Percentiles rank a stretch among this genome's conserved stretches.
Conservation (phyloP, 2,113 vertebrate genomes). For the Fregetta grallaria region DNA sequence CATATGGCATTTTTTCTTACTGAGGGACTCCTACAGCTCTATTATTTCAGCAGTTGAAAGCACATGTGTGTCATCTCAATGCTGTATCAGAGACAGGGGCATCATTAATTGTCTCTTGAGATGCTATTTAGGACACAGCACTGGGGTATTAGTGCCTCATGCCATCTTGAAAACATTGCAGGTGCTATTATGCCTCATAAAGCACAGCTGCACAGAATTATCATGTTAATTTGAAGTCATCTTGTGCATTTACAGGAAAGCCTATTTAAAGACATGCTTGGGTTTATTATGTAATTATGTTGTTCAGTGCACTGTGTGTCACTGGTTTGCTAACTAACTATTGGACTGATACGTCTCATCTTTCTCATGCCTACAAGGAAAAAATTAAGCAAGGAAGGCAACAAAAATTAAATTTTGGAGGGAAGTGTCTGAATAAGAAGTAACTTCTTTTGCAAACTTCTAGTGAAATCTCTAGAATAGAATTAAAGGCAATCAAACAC, state of each 20-base stretch:
- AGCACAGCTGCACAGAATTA: slow-evolving; percentile 42
- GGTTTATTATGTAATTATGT: slow-evolving; percentile 58
- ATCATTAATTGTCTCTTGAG: slow-evolving; percentile 36
- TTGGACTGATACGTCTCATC: not conserved
- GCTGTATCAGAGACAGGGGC: slow-evolving; percentile 31
- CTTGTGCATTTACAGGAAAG: slow-evolving; percentile 34
- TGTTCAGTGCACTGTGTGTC: not conserved
- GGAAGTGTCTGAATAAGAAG: slow-evolving; percentile 48
- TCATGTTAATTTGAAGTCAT: slow-evolving; percentile 14
- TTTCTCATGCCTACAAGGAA: not conserved
- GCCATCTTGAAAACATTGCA: slow-evolving; percentile 27
- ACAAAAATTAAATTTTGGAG: not conserved
- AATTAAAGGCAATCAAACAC: not conserved
- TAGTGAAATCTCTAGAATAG: not conserved
- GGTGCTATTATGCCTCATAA: slow-evolving; percentile 49
- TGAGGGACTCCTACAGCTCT: not conserved
- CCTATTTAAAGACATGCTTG: slow-evolving; percentile 53
- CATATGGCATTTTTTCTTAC: not conserved
- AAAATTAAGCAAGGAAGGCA: not conserved
- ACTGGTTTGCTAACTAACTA: slow-evolving; percentile 52
- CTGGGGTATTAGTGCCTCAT: slow-evolving; percentile 14
- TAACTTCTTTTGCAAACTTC: slow-evolving; percentile 37
- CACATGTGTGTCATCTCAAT: not conserved
- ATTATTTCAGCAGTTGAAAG: not conserved
- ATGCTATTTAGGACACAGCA: not conserved